Conservation (phyloP, 2,113 vertebrate species). For the Tetrao urogallus region DNA sequence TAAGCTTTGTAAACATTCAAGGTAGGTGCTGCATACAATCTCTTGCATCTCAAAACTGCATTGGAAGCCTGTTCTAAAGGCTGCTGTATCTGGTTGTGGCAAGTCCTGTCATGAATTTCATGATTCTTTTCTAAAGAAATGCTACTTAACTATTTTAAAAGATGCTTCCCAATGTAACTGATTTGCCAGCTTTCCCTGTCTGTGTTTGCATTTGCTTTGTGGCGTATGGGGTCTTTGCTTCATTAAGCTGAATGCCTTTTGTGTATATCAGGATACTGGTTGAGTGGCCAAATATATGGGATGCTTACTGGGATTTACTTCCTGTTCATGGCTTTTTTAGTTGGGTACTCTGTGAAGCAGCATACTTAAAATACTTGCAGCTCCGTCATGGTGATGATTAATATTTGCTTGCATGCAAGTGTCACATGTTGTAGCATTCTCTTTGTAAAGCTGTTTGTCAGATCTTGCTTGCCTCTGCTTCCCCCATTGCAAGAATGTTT, state of each 20-base stretch:
- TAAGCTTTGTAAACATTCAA: constrained; percentile 92
- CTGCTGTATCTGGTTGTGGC: constrained; percentile 72
- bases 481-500: neutral
- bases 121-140: neutral
- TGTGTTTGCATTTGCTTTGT: constrained; percentile 31
- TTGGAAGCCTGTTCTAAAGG: constrained; percentile 46
- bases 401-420: neutral
- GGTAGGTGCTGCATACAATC: constrained; percentile 82
- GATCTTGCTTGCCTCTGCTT: neutral
- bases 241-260: neutral
- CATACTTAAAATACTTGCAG: neutral
- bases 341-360: neutral
- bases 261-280: neutral
- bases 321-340: neutral
- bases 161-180: neutral
- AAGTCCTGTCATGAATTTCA: constrained; percentile 61
- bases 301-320: neutral
- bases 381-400: neutral
- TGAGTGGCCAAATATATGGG: neutral
- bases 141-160: constrained; percentile 1
- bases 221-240: neutral
- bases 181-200: constrained; percentile 34
- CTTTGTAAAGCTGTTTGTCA: neutral
- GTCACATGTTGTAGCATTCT: neutral
- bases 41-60: constrained; percentile 64